phyloP scores from a whole-genome alignment of 1,140 invertebrate genomes.

The Drosophila elegans region DNA sequence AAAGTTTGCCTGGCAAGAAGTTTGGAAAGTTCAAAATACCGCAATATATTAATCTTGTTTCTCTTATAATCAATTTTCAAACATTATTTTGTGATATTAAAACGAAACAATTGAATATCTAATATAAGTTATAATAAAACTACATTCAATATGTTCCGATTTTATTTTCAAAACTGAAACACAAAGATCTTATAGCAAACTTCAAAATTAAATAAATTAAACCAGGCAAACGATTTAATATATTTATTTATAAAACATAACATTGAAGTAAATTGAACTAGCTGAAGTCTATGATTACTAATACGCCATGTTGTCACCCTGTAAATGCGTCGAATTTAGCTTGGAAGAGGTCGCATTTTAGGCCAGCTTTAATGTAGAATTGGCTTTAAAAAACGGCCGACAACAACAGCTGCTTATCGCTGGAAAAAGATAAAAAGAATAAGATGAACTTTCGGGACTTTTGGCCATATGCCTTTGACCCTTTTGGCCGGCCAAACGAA shows the following conservation, averaged over 20 bases:
- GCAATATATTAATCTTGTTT: too few species aligned
- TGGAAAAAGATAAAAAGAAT: not conserved
- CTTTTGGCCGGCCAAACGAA: slow-evolving; percentile 17
- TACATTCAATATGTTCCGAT: too few species aligned
- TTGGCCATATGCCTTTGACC: slow-evolving; percentile 31
- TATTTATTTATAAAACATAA: too few species aligned
- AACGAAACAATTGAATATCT: too few species aligned
- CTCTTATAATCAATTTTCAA: too few species aligned
- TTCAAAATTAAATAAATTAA: not conserved
- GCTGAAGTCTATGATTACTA: not conserved
- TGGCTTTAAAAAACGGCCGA: not conserved
- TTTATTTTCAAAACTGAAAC: too few species aligned
- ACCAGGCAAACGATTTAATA: too few species aligned
- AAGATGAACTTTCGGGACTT: slow-evolving; percentile 30
- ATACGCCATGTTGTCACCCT: slow-evolving; percentile 1
- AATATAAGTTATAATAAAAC: too few species aligned
- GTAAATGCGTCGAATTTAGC: not conserved
- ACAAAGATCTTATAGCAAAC: not conserved
- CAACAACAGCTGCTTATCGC: slow-evolving; percentile 44
- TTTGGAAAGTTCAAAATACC: not conserved
- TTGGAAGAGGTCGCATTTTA: not conserved
- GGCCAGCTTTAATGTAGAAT: slow-evolving; percentile 13
- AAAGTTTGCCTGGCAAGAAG: not conserved
- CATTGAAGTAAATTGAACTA: too few species aligned
- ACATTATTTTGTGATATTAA: too few species aligned